A percentile compares a stretch with the other conserved stretches of the same genome.
phyloP scores from a whole-genome alignment of 2,113 vertebrate species.

The Cololabis saira region DNA sequence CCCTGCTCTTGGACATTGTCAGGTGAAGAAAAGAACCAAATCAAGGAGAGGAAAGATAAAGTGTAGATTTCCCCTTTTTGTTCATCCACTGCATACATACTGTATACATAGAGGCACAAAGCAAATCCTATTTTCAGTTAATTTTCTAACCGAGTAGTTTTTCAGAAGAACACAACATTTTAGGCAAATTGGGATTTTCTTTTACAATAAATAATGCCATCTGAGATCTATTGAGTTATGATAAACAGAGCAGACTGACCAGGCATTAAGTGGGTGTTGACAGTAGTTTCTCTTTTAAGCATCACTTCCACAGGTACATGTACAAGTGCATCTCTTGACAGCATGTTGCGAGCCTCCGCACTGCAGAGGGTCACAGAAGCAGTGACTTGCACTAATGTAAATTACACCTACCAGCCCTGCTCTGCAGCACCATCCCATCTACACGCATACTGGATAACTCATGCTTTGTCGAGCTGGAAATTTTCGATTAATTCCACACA shows the following conservation, averaged over 20 bases:
- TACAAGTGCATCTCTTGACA: background rate
- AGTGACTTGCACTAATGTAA: conserved; percentile 73
- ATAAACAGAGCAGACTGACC: conserved; percentile 1
- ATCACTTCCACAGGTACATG: conserved; percentile 24
- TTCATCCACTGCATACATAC: background rate
- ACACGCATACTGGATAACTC: conserved; percentile 67
- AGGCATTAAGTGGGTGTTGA: conserved; percentile 3
- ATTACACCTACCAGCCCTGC: conserved; percentile 67
- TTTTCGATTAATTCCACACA: conserved; percentile 78
- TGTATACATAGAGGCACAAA: conserved; percentile 5
- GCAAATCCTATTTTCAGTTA: conserved; percentile 19
- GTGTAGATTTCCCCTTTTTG: conserved; percentile 12
- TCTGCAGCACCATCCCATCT: conserved; percentile 44
- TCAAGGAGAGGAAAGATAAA: background rate
- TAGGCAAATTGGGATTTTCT: conserved; percentile 43
- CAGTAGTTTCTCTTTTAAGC: conserved; percentile 13
- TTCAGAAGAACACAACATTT: conserved; percentile 33
- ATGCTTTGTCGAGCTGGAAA: conserved; percentile 80
- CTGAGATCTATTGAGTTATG: conserved; percentile 35
- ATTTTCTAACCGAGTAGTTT: conserved; percentile 33
- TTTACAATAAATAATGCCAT: conserved; percentile 14
- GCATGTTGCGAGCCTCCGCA: conserved; percentile 12
- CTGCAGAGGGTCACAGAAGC: conserved; percentile 34
- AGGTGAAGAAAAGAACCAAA: background rate
- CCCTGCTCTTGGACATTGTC: background rate